phyloP scores from a whole-genome alignment of 1,140 invertebrate species.

The Drosophila navojoa region DNA sequence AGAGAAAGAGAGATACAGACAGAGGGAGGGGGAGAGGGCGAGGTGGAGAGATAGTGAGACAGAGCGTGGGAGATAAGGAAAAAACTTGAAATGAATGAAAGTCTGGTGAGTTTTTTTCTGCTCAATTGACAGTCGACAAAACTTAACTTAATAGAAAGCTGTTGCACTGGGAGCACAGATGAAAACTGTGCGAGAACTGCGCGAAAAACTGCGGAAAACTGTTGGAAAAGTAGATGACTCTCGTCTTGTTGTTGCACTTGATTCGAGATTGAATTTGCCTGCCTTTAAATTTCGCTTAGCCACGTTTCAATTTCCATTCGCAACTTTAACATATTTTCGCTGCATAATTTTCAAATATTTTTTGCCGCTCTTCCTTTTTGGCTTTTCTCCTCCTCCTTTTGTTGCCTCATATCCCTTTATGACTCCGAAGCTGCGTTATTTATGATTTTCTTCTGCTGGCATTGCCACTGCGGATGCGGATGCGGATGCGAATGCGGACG shows the following conservation, averaged over 20 bases:
- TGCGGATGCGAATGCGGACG: not conserved
- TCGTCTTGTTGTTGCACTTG: slow-evolving; percentile 11
- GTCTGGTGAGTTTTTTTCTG: slow-evolving; percentile 39
- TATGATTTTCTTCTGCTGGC: slow-evolving; percentile 46
- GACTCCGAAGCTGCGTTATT: slow-evolving; percentile 64
- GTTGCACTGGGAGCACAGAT: not conserved
- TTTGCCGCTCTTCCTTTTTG: slow-evolving; percentile 6
- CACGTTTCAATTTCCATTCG: slow-evolving; percentile 1
- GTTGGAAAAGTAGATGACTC: slow-evolving; percentile 6
- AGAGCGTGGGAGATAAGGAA: slow-evolving; percentile 5
- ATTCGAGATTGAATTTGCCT: slow-evolving; percentile 32
- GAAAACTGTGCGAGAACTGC: slow-evolving; percentile 3
- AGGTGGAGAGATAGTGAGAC: not conserved
- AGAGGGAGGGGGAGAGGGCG: not conserved
- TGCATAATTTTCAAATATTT: slow-evolving; percentile 15
- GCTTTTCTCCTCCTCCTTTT: not conserved
- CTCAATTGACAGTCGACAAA: slow-evolving; percentile 42
- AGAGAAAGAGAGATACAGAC: not conserved
- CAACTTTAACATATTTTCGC: slow-evolving; percentile 8
- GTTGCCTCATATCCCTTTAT: slow-evolving; percentile 31
- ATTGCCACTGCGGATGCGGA: not conserved
- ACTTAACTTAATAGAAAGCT: slow-evolving; percentile 5
- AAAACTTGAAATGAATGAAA: slow-evolving; percentile 13
- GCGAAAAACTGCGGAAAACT: not conserved
- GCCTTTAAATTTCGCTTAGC: slow-evolving; percentile 17